Base-by-base conservation (phyloP, 2,888 invertebrate genomes). In the Drosophila limbata region DNA sequence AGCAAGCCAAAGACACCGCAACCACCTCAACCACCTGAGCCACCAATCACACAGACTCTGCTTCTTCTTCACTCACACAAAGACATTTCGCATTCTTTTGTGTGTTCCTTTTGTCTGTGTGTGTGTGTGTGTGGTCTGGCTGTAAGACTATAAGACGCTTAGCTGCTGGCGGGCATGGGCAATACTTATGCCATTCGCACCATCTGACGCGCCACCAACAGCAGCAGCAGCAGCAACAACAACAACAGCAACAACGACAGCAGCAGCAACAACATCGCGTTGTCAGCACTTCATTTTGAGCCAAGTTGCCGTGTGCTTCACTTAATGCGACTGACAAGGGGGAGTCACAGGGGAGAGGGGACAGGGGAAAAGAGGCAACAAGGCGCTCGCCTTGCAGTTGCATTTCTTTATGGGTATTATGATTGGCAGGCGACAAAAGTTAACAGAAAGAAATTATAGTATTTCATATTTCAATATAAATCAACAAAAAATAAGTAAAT, bases 281-380 rank as follows among this genome's bases (percentile, higher is more conserved):
- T 89, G 89, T 86, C 89, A 83, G 86, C 86, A 89, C 86, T 89
- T 87, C 86, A 87, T 88, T 87, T 89, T 83, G 79, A 77, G 84
- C 74, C 79, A 88, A 77, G 83, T 73, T 88, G 83, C 81, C 72
- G 75, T 72, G 73, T 85, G 79, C 83, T 86, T 89, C 71, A 76
- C 79, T 85, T 85, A 83, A 89, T 84, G 88, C 79, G 63, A 73
- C 86, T 63, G 78, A 39, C 60, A 64, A 51, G 35, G 67, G 60
- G 51, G 15, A 13, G 25, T 1, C n/a, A 1, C 17, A 5, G n/a
- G 15, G 4, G 11, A 8, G n/a, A 9, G 10, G n/a, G n/a, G n/a
- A n/a, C 31, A 73, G 67, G 44, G 42, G 19, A 5, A 19, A 21
- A 5, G 21, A 25, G 28, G 28, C 8, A 8, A 28, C 28, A 69